phyloP scores from a whole-genome alignment of 2,113 vertebrate genomes.

The Anthoscopus minutus region DNA sequence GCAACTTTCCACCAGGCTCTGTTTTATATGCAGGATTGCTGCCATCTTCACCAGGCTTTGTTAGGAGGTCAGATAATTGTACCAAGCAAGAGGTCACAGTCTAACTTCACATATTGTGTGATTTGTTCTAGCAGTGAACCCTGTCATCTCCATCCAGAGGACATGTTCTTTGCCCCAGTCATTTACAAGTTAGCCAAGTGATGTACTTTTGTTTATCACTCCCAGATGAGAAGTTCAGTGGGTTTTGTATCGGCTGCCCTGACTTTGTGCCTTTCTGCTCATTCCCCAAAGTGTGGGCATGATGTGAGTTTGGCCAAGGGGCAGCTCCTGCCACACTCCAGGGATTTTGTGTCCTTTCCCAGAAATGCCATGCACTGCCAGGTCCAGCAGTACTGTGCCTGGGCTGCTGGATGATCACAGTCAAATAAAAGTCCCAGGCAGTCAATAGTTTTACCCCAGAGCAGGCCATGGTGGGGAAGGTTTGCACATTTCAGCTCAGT shows the following conservation, averaged over 20 bases:
- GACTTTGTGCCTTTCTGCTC: not conserved
- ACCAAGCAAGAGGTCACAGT: not conserved
- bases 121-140: constrained; percentile 13
- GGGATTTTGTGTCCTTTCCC: not conserved
- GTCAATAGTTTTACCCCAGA: not conserved
- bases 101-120: constrained; percentile 5
- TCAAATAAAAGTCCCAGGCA: not conserved
- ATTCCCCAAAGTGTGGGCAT: not conserved
- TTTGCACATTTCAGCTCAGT: not conserved
- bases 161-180: not conserved
- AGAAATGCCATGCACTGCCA: not conserved
- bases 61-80: constrained; percentile 30
- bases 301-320: accelerated
- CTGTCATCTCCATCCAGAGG: not conserved
- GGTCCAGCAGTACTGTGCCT: accelerated
- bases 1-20: constrained; percentile 21
- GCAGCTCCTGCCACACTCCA: not conserved
- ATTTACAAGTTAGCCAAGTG: not conserved
- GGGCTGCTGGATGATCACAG: not conserved
- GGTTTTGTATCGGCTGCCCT: not conserved
- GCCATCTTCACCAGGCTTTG: constrained; percentile 48
- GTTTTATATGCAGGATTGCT: not conserved
- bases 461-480: not conserved
- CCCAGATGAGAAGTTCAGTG: not conserved
- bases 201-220: not conserved